A percentile compares a stretch with the other conserved stretches of the same genome.
phyloP scores from a whole-genome alignment of 2,797 vertebrate genomes.

The Peromyscus aztecus region DNA sequence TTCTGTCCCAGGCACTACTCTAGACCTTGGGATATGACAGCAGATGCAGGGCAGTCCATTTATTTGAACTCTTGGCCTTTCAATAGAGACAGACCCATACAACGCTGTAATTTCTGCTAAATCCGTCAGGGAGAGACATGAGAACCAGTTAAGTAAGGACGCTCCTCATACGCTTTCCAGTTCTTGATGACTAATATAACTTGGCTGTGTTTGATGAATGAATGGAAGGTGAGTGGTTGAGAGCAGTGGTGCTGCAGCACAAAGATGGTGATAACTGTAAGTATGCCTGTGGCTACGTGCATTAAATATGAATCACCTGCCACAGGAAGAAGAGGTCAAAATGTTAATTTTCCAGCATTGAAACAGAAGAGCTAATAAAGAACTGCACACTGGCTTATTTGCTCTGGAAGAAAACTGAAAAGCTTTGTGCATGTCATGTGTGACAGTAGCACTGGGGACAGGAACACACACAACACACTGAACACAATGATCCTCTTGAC shows the following conservation, averaged over 20 bases:
- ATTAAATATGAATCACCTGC: conserved; percentile 26
- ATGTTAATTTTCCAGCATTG: not conserved
- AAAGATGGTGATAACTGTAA: not conserved
- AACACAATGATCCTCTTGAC: not conserved
- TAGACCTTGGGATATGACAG: not conserved
- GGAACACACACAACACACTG: not conserved
- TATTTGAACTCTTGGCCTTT: not conserved
- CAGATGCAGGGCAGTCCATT: no score
- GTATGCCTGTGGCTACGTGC: not conserved
- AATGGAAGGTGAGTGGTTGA: not conserved
- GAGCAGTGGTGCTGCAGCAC: not conserved
- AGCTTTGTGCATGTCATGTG: not conserved
- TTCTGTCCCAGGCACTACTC: not conserved
- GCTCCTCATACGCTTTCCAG: not conserved
- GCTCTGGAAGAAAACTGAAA: conserved; percentile 33
- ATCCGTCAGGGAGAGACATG: not conserved
- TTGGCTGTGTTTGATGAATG: not conserved
- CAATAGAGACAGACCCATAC: not conserved
- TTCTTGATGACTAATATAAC: not conserved
- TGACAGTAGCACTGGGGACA: not conserved
- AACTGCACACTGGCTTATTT: not conserved
- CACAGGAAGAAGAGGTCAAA: not conserved
- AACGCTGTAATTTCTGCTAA: not conserved
- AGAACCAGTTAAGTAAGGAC: not conserved
- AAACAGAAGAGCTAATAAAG: not conserved